Percentiles rank a stretch among this genome's conserved stretches.
phyloP scores from a whole-genome alignment of 2,888 invertebrate species.

The Urechis unicinctus region DNA sequence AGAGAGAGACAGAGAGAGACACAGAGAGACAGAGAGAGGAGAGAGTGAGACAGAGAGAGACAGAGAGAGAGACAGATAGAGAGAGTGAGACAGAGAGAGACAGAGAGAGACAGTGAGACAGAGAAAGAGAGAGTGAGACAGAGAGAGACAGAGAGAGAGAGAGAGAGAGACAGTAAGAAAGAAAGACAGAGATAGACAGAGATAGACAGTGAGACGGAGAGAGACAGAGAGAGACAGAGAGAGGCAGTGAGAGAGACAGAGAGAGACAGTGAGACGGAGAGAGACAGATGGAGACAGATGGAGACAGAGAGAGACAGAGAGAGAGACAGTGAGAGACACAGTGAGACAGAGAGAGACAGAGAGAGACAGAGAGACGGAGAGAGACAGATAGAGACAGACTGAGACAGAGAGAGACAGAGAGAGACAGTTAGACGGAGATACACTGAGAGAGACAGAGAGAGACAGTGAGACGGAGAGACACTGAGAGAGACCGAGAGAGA shows the following conservation, averaged over 20 bases:
- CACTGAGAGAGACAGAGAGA: background rate
- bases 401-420: background rate
- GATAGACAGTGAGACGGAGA: background rate
- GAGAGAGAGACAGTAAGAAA: background rate
- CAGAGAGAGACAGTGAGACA: constrained; percentile 1
- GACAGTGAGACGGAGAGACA: background rate
- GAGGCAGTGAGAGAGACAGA: background rate
- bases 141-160: constrained; percentile 3
- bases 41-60: constrained; percentile 2
- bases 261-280: background rate
- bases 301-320: constrained; percentile 8
- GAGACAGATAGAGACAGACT: constrained; percentile 4
- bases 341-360: constrained; percentile 3
- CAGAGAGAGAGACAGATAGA: too few relatives aligned
- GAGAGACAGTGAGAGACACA: constrained; percentile 4
- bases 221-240: background rate
- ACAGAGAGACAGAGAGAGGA: constrained; percentile 3
- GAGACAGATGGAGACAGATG: too few relatives aligned
- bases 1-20: too few relatives aligned
- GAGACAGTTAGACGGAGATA: constrained; percentile 4
- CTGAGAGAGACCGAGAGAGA: too few relatives aligned
- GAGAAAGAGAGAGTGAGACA: constrained; percentile 2
- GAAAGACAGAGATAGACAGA: constrained; percentile 1
- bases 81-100: constrained; percentile 1
- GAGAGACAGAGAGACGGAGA: constrained; percentile 1